phyloP scores from a whole-genome alignment of 35 echinoderm and acorn worm species.

The Strongylocentrotus purpuratus region DNA sequence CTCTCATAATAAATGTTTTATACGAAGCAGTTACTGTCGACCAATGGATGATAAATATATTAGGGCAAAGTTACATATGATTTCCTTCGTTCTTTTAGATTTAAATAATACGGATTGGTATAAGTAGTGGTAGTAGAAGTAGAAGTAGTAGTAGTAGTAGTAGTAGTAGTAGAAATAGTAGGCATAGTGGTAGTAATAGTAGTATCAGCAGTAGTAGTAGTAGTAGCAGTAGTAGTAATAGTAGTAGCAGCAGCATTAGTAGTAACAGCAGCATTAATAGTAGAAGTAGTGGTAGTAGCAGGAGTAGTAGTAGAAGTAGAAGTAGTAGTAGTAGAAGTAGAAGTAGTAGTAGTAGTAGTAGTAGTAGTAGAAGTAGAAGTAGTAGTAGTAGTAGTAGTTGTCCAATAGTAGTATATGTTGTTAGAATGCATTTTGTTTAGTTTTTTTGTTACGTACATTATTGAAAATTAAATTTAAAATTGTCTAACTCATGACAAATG shows the following conservation, averaged over 20 bases:
- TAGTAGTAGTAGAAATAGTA: slow-evolving; percentile 22
- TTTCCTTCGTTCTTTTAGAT: no score
- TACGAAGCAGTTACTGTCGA: no score
- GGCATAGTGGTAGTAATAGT: background rate
- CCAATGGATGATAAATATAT: no score
- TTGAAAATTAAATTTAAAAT: no score
- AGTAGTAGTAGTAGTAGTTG: background rate
- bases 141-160: slow-evolving; percentile 22
- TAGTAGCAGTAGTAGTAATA: slow-evolving; percentile 9
- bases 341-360: background rate
- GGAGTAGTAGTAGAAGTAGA: background rate
- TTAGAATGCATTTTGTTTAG: no score
- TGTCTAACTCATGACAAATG: no score
- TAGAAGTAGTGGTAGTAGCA: background rate
- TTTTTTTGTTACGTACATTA: no score
- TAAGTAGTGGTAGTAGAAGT: slow-evolving; percentile 4
- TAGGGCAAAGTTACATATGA: no score
- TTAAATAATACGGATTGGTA: no score
- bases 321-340: slow-evolving; percentile 12
- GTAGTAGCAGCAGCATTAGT: background rate
- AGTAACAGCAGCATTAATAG: background rate
- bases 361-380: background rate
- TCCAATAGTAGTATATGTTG: background rate
- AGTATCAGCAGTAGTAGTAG: background rate
- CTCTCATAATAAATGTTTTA: no score